phyloP scores from a whole-genome alignment of 2,113 vertebrate genomes.

The Aegypius monachus region DNA sequence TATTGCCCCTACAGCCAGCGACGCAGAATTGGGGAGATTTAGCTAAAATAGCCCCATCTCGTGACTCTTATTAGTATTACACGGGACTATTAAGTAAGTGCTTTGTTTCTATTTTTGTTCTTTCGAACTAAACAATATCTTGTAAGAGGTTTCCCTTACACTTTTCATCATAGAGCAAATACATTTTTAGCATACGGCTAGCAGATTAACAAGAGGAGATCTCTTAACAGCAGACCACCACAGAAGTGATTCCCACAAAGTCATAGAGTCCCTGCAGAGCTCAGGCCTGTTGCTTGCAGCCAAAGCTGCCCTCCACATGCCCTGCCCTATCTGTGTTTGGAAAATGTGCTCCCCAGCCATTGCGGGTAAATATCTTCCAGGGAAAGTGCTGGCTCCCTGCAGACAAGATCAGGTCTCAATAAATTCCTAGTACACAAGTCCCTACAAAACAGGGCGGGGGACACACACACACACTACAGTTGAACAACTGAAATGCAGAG shows the following conservation, averaged over 20 bases:
- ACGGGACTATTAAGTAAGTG: accelerated
- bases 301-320: background rate
- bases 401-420: background rate
- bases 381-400: background rate
- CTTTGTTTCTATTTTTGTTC: background rate
- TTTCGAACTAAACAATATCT: accelerated
- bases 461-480: too few species aligned
- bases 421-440: background rate
- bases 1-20: accelerated
- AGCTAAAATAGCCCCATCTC: background rate
- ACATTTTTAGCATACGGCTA: background rate
- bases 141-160: background rate
- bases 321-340: background rate
- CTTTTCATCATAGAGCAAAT: background rate
- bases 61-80: background rate
- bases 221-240: background rate
- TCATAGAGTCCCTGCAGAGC: background rate
- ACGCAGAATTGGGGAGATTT: accelerated
- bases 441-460: background rate
- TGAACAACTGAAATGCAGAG: background rate
- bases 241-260: background rate
- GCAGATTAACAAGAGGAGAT: background rate
- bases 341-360: background rate
- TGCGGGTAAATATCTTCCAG: background rate
- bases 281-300: background rate